Conservation (phyloP, 2,888 invertebrate species). For the Drosophila rellima region DNA sequence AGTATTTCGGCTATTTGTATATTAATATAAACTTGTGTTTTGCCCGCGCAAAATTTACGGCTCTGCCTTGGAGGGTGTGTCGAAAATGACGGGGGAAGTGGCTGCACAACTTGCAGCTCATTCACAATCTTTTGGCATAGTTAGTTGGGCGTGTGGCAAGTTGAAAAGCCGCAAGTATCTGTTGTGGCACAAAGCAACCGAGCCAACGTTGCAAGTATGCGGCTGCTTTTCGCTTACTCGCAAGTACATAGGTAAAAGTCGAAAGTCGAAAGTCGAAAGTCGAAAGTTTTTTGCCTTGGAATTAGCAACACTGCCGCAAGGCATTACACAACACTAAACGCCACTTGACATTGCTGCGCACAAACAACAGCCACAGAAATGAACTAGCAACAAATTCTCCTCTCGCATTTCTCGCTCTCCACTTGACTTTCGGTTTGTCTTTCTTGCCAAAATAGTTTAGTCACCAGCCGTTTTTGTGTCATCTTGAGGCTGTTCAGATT, state of each 20-base stretch:
- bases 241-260: no score
- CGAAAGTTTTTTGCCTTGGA: conserved; percentile 23
- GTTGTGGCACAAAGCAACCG: conserved; percentile 21
- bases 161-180: conserved; percentile 52
- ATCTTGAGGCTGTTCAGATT: conserved; percentile 3
- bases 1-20: conserved; percentile 52
- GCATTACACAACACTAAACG: conserved; percentile 62
- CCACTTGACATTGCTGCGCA: conserved; percentile 39
- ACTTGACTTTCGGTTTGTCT: conserved; percentile 12
- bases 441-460: conserved; percentile 19
- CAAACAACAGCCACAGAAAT: conserved; percentile 55
- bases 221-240: conserved; percentile 3
- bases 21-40: conserved; percentile 58
- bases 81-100: no score
- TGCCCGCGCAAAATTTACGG: conserved; percentile 34
- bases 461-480: conserved; percentile 11
- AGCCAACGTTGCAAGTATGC: conserved; percentile 37
- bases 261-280: conserved; percentile 35
- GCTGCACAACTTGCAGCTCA: conserved; percentile 23
- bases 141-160: conserved; percentile 43
- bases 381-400: conserved; percentile 17
- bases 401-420: background rate
- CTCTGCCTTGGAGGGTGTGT: conserved; percentile 4
- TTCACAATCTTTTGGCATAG: conserved; percentile 43
- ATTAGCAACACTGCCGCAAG: conserved; percentile 63